Percentiles rank a stretch among this genome's conserved stretches.
Evolutionary conservation across 2,797 vertebrate species (phyloP).

Genomic region (Rachycentron canadum): DNA sequence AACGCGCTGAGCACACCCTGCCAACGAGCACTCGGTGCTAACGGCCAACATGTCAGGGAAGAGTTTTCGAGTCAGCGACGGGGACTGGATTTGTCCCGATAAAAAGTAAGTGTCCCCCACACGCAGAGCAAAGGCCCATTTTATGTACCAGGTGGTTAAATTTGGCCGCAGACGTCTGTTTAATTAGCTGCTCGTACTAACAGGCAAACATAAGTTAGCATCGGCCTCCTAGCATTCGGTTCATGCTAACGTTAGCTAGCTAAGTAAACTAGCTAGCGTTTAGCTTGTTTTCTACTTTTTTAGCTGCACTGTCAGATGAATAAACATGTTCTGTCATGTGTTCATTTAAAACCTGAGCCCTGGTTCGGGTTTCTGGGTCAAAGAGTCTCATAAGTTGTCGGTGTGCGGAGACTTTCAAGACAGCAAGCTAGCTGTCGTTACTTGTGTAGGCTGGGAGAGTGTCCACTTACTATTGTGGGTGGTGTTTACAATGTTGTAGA

Average conservation of each 20-base stretch:
- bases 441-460: slow-evolving; percentile 7
- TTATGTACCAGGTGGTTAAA: fast-evolving
- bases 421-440: slow-evolving; percentile 41
- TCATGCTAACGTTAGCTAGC: slow-evolving; percentile 21
- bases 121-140: fast-evolving
- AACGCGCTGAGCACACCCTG: slow-evolving; percentile 28
- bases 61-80: slow-evolving; percentile 98
- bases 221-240: slow-evolving; percentile 57
- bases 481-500: slow-evolving; percentile 12
- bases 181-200: slow-evolving; percentile 22
- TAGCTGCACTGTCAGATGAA: fast-evolving
- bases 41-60: slow-evolving; percentile 91
- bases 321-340: fast-evolving
- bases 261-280: neutral
- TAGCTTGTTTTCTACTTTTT: fast-evolving
- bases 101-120: slow-evolving; percentile 89
- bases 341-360: fast-evolving
- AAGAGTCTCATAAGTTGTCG: fast-evolving
- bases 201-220: slow-evolving; percentile 41
- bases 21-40: slow-evolving; percentile 32
- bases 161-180: neutral
- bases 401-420: neutral
- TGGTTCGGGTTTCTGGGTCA: neutral
- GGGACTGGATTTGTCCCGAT: slow-evolving; percentile 98
- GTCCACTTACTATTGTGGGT: neutral